phyloP scores from a whole-genome alignment of 2,113 vertebrate species.

The Collichthys lucidus region DNA sequence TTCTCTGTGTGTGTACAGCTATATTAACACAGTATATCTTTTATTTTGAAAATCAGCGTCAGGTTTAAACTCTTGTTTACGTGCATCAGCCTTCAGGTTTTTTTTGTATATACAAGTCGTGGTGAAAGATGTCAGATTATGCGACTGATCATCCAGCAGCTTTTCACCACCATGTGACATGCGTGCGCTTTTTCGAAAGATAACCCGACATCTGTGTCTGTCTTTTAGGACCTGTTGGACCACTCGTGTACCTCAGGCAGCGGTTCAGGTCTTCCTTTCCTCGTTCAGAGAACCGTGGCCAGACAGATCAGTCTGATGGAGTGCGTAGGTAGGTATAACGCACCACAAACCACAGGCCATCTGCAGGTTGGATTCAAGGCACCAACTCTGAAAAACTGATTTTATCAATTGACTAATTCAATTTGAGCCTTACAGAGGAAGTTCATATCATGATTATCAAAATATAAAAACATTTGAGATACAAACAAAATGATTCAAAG shows the following conservation, averaged over 20 bases:
- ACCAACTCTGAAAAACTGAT: neutral
- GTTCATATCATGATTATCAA: neutral
- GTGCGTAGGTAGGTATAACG: conserved; percentile 90
- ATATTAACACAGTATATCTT: too few relatives aligned
- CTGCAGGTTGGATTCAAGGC: neutral
- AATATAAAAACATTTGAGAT: neutral
- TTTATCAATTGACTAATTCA: conserved; percentile 3
- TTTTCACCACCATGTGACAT: neutral
- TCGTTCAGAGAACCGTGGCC: conserved; percentile 97
- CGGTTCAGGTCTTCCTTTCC: conserved; percentile 96
- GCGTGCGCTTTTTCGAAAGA: neutral
- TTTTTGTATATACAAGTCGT: too few relatives aligned
- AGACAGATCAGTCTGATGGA: conserved; percentile 97
- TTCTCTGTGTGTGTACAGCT: too few relatives aligned
- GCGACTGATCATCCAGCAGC: neutral
- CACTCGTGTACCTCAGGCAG: conserved; percentile 98
- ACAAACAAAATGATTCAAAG: neutral
- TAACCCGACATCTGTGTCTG: conserved; percentile 55
- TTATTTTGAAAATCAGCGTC: neutral
- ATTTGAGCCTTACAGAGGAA: neutral
- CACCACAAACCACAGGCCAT: neutral
- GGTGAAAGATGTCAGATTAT: too few relatives aligned
- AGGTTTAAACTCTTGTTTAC: neutral
- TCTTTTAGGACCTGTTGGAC: conserved; percentile 92
- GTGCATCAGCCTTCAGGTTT: neutral